Evolutionary conservation across 2,888 invertebrate species (phyloP).

Genomic region (Germaria angustata): DNA sequence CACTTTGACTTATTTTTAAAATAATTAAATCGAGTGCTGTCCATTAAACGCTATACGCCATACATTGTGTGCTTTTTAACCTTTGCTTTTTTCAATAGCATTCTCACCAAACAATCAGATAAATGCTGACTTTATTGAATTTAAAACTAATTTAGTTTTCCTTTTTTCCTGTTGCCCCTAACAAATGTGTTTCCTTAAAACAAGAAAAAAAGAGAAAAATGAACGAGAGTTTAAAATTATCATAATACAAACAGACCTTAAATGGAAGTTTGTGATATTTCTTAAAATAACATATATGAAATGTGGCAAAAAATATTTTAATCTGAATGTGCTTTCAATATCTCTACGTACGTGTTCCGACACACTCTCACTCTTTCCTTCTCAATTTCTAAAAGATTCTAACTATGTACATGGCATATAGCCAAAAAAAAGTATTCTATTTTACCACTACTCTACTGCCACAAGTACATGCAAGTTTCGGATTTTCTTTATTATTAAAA

Average conservation of each 20-base stretch:
- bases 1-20: too few relatives aligned
- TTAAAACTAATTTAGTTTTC: too few relatives aligned
- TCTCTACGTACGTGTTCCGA: not conserved
- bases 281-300: slow-evolving; percentile 38
- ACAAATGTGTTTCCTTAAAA: not conserved
- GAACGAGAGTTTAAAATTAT: not conserved
- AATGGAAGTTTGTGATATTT: slow-evolving; percentile 24
- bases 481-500: too few relatives aligned
- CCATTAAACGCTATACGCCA: too few relatives aligned
- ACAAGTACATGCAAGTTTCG: not conserved
- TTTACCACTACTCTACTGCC: slow-evolving; percentile 27
- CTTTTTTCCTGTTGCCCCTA: not conserved
- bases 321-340: slow-evolving; percentile 22
- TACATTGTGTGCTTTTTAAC: too few relatives aligned
- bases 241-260: slow-evolving; percentile 29
- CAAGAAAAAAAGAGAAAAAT: not conserved
- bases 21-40: too few relatives aligned
- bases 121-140: too few relatives aligned
- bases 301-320: not conserved
- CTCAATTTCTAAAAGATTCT: not conserved
- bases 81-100: too few relatives aligned
- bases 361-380: not conserved
- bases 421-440: slow-evolving; percentile 50
- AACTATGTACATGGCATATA: slow-evolving; percentile 33
- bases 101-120: too few relatives aligned